A percentile compares a stretch with the other conserved stretches of the same genome.
phyloP scores from a whole-genome alignment of 2,888 invertebrate species.

The Cephus nigrinus region DNA sequence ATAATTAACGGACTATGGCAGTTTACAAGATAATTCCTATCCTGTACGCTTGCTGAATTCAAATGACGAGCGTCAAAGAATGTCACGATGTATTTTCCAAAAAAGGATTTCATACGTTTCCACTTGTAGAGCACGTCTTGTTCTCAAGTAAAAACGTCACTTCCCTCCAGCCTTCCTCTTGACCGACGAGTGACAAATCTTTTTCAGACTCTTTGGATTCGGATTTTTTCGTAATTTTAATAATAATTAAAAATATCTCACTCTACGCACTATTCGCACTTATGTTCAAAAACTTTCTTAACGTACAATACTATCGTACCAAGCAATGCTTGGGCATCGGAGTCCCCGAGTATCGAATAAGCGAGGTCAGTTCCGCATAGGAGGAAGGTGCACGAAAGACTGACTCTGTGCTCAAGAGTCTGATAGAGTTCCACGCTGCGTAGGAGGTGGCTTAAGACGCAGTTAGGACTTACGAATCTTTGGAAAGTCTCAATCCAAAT shows the following conservation, averaged over 20 bases:
- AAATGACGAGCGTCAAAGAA: not conserved
- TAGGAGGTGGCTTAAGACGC: slow-evolving; percentile 11
- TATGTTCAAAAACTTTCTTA: not conserved
- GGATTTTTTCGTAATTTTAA: not conserved
- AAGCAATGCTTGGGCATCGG: slow-evolving; percentile 15
- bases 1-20: not conserved
- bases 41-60: not conserved
- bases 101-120: not conserved
- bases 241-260: not conserved
- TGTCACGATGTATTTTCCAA: not conserved
- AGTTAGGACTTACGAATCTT: not conserved
- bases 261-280: not conserved
- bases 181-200: not conserved
- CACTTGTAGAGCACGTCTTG: not conserved
- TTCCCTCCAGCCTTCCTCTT: not conserved
- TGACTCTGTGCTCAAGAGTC: slow-evolving; percentile 25
- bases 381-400: slow-evolving; percentile 38
- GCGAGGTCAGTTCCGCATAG: slow-evolving; percentile 44
- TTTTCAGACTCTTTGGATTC: not conserved
- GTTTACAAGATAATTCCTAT: not conserved
- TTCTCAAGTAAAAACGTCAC: not conserved
- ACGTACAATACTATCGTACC: not conserved
- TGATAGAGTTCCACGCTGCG: slow-evolving; percentile 17
- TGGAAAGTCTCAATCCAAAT: not conserved
- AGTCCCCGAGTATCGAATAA: slow-evolving; percentile 10